Conservation (phyloP, 2,888 invertebrate genomes). For the Cataglyphis livida region DNA sequence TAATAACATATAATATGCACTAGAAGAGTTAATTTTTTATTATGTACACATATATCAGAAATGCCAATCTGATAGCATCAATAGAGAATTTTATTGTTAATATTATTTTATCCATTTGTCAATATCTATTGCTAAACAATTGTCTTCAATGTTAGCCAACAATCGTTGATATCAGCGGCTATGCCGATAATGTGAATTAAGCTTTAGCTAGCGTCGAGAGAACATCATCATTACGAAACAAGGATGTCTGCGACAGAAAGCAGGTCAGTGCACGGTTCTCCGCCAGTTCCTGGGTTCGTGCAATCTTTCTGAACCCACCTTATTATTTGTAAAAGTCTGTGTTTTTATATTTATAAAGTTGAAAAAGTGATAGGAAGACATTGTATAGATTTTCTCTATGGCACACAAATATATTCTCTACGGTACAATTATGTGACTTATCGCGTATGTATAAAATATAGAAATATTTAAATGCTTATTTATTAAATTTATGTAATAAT, state of each 20-base stretch:
- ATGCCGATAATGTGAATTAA: conserved; percentile 1
- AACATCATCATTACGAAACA: conserved; percentile 76
- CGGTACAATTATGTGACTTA: background rate
- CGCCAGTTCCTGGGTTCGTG: conserved; percentile 76
- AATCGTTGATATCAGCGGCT: background rate
- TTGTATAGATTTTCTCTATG: background rate
- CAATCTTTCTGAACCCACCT: conserved; percentile 27
- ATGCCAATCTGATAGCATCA: background rate
- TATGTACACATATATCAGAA: background rate
- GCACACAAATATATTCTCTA: background rate
- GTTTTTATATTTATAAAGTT: background rate
- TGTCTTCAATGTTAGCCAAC: background rate
- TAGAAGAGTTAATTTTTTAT: background rate
- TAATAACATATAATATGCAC: background rate
- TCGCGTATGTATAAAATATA: too few species aligned
- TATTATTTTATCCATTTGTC: background rate
- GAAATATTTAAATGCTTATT: too few species aligned
- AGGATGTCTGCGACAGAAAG: conserved; percentile 80
- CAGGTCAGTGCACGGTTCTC: conserved; percentile 79
- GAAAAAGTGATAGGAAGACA: background rate
- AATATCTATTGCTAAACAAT: background rate
- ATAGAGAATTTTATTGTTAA: background rate
- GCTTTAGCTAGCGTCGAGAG: conserved; percentile 31
- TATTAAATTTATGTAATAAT: too few species aligned
- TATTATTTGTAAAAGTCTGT: background rate